Percentiles rank a stretch among this genome's conserved stretches.
Evolutionary conservation across 2,888 invertebrate species (phyloP).

Genomic region (Halictus ligatus): DNA sequence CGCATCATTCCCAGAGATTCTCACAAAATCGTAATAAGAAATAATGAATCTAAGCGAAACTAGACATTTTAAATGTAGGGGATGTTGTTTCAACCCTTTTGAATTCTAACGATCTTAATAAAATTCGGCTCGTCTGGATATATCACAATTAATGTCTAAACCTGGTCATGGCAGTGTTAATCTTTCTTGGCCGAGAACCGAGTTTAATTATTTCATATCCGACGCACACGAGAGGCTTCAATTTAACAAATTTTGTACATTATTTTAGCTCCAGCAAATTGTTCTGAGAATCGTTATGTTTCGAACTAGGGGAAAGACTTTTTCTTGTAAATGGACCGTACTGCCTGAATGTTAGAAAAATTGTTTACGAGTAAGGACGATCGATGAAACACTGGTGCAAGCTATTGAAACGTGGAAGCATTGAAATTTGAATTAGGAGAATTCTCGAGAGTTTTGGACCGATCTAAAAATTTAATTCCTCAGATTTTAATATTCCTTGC

Average conservation of each 20-base stretch:
- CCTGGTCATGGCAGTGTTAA: background rate
- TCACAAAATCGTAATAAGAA: no score
- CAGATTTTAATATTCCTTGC: conserved; percentile 59
- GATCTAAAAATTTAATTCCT: conserved; percentile 43
- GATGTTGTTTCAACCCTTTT: no score
- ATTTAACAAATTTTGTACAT: background rate
- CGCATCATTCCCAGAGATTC: no score
- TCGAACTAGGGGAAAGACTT: background rate
- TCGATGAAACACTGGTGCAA: background rate
- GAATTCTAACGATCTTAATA: no score
- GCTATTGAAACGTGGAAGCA: background rate
- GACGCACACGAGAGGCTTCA: background rate
- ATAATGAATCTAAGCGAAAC: no score
- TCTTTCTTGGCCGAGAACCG: background rate
- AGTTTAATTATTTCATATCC: background rate
- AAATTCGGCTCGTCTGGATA: no score
- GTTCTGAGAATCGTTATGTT: background rate
- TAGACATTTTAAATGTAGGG: no score
- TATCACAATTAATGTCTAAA: no score
- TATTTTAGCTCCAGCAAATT: background rate
- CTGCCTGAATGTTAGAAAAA: background rate
- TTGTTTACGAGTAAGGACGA: background rate
- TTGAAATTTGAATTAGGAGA: conserved; percentile 16
- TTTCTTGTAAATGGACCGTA: background rate
- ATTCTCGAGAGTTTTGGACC: background rate